Conservation (phyloP, 2,113 vertebrate genomes). For the Dolichallabes microphthalmus region DNA sequence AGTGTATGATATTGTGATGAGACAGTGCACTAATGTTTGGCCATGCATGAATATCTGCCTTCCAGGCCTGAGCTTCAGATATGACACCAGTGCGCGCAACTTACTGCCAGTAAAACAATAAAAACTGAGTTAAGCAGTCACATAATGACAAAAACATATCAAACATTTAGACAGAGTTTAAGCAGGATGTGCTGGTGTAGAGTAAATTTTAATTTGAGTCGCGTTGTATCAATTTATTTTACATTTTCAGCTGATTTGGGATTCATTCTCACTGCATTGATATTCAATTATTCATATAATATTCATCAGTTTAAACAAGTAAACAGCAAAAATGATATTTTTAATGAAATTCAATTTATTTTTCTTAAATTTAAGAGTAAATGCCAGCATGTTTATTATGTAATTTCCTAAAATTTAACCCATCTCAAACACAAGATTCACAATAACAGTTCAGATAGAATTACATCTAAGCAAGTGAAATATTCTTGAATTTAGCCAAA, state of each 20-base stretch:
- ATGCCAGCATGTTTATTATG: background rate
- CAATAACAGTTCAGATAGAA: too few relatives aligned
- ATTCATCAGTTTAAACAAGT: background rate
- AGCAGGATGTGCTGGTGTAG: background rate
- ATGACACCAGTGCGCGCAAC: slow-evolving; percentile 28
- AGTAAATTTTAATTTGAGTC: background rate
- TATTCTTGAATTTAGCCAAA: too few relatives aligned
- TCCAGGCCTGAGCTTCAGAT: slow-evolving; percentile 35
- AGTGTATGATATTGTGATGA: slow-evolving; percentile 52
- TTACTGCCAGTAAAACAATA: slow-evolving; percentile 43
- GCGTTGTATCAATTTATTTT: background rate
- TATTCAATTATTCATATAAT: background rate
- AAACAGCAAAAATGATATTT: background rate
- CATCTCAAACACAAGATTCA: background rate
- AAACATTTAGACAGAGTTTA: background rate
- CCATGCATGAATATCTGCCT: slow-evolving; percentile 49
- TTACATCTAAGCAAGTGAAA: too few relatives aligned
- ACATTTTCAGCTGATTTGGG: background rate
- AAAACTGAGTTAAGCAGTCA: slow-evolving; percentile 14
- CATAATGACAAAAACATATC: background rate
- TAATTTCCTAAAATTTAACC: background rate
- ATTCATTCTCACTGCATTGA: background rate
- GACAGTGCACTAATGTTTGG: slow-evolving; percentile 56
- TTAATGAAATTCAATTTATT: background rate
- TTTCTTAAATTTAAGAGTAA: too few relatives aligned